Evolutionary conservation across 2,113 vertebrate species (phyloP).

Genomic region (Thunnus maccoyii): DNA sequence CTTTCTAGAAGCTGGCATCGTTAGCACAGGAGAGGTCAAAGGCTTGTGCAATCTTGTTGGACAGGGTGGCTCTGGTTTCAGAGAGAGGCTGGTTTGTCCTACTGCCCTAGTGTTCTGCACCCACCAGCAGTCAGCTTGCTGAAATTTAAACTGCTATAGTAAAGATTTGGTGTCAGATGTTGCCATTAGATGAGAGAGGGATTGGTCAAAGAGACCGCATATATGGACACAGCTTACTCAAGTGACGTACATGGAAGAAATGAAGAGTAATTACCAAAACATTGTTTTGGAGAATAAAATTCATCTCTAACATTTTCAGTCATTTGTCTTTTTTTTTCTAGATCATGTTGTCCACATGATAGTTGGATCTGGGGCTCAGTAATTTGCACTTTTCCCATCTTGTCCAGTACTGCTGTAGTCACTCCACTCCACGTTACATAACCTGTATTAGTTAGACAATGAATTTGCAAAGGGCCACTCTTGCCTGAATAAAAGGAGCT

Average conservation of each 20-base stretch:
- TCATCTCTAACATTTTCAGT: background rate
- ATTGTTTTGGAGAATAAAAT: background rate
- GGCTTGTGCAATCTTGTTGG: slow-evolving; percentile 30
- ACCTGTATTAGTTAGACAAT: slow-evolving; percentile 68
- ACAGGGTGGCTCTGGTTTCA: slow-evolving; percentile 67
- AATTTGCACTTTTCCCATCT: slow-evolving; percentile 45
- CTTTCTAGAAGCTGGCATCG: slow-evolving; percentile 62
- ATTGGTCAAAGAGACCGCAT: background rate
- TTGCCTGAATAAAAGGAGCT: slow-evolving; percentile 43
- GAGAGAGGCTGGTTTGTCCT: slow-evolving; percentile 55
- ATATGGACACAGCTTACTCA: background rate
- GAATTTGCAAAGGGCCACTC: slow-evolving; percentile 51
- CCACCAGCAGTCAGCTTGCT: slow-evolving; percentile 23
- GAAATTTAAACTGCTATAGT: slow-evolving; percentile 32
- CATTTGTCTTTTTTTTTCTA: too few species aligned
- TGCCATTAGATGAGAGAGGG: background rate
- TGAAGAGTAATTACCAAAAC: too few species aligned
- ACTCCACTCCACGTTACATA: slow-evolving; percentile 59
- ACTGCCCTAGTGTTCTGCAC: slow-evolving; percentile 67
- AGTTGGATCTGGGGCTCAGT: slow-evolving; percentile 14
- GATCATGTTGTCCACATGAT: background rate
- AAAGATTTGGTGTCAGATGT: slow-evolving; percentile 9
- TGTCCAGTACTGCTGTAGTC: slow-evolving; percentile 33
- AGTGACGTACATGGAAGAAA: background rate
- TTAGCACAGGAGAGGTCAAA: slow-evolving; percentile 56